Percentiles rank a stretch among this genome's conserved stretches.
These are phyloP conservation scores for Ibycter americanus DNA, from an alignment of 2,797 vertebrate genomes.

Conservation along the genomic window DNA sequence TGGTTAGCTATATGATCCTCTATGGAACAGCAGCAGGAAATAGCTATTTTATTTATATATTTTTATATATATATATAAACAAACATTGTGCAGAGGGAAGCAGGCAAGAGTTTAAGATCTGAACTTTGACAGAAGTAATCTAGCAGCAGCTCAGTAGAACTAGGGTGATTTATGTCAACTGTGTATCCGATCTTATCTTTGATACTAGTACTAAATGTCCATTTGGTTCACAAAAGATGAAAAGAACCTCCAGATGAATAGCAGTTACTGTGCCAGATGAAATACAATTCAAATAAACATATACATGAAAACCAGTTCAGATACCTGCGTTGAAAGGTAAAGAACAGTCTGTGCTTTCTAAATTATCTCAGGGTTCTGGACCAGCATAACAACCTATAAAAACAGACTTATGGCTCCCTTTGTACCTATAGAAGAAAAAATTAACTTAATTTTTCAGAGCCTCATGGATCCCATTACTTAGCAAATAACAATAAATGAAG, in stretches of 20 bases:
- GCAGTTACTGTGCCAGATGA: neutral
- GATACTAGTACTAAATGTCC: neutral
- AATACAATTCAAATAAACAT: conserved; percentile 29
- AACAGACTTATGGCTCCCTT: neutral
- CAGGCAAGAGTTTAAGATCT: neutral
- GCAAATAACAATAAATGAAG: neutral
- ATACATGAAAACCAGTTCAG: neutral
- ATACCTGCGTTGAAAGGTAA: neutral
- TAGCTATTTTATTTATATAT: neutral
- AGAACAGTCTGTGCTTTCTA: conserved; percentile 11
- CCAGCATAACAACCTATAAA: neutral
- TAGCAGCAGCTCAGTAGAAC: neutral
- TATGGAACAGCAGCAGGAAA: neutral
- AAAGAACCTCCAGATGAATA: conserved; percentile 34
- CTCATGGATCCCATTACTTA: neutral
- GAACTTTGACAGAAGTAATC: neutral
- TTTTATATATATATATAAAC: no score
- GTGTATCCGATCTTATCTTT: conserved; percentile 18
- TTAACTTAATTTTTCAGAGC: neutral
- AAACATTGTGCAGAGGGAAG: neutral
- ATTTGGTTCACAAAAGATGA: conserved; percentile 39
- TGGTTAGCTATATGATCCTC: neutral
- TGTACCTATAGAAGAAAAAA: neutral
- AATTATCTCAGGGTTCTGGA: neutral
- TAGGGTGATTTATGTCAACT: neutral